phyloP scores from a whole-genome alignment of 2,888 invertebrate species.

The Eurytoma adleriae region DNA sequence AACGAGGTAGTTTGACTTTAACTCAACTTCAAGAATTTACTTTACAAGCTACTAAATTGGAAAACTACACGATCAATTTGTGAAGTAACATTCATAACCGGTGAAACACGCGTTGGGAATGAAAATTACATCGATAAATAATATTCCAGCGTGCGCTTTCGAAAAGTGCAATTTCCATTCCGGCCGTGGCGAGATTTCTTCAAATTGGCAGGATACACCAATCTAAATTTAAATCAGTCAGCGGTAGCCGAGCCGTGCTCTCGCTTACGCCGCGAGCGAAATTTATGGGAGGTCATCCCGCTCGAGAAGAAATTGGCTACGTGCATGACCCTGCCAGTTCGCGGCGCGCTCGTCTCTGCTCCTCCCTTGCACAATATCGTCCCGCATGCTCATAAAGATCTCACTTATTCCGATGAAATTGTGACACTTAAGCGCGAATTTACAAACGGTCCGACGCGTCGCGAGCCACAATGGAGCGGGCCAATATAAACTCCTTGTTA shows the following conservation, averaged over 20 bases:
- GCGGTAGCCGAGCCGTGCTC: conserved; percentile 24
- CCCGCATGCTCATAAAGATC: conserved; percentile 47
- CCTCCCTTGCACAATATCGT: conserved; percentile 34
- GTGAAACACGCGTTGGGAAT: too few species aligned
- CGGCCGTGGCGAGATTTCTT: conserved; percentile 20
- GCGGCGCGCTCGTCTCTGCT: not conserved
- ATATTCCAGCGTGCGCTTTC: too few species aligned
- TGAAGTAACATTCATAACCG: too few species aligned
- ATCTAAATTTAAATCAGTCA: conserved; percentile 57
- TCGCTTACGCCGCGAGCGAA: conserved; percentile 28
- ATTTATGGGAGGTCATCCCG: conserved; percentile 56
- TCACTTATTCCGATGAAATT: conserved; percentile 34
- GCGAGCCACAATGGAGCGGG: conserved; percentile 5
- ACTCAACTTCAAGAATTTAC: too few species aligned
- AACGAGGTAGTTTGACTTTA: too few species aligned
- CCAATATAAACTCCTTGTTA: conserved; percentile 14
- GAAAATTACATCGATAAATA: too few species aligned
- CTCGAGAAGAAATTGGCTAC: conserved; percentile 48
- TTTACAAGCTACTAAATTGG: too few species aligned
- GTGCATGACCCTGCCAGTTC: conserved; percentile 27
- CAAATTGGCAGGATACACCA: conserved; percentile 52
- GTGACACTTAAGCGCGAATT: conserved; percentile 43
- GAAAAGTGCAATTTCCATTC: too few species aligned
- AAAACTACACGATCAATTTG: too few species aligned
- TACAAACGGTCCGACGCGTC: not conserved